Evolutionary conservation across 2,113 vertebrate genomes (phyloP).

Genomic region (Neopipo cinnamomea): DNA sequence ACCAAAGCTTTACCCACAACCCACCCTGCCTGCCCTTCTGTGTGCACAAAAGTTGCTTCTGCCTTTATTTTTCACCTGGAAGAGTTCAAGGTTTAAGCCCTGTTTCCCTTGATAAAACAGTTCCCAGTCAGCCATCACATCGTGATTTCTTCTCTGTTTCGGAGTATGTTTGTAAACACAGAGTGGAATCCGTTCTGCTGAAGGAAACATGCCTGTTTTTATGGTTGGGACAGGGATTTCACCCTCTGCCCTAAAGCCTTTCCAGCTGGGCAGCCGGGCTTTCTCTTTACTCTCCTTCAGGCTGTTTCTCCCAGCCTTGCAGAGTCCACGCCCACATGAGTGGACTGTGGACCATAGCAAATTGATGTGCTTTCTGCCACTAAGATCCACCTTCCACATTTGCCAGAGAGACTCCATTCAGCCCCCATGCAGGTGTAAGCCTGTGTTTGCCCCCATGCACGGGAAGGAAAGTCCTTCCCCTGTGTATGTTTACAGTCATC

Average conservation of each 20-base stretch:
- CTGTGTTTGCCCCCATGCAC: not conserved
- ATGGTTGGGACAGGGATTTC: not conserved
- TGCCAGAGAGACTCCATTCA: not conserved
- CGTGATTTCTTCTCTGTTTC: not conserved
- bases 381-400: not conserved
- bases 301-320: not conserved
- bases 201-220: not conserved
- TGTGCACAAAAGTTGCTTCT: not conserved
- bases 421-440: not conserved
- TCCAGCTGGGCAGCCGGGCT: not conserved
- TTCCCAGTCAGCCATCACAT: not conserved
- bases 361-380: not conserved
- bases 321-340: rapidly evolving
- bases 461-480: not conserved
- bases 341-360: not conserved
- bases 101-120: not conserved
- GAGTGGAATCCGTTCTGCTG: not conserved
- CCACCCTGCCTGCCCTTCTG: rapidly evolving
- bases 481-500: not conserved
- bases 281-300: not conserved
- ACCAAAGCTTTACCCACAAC: not conserved
- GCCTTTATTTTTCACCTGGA: not conserved
- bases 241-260: not conserved
- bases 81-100: not conserved
- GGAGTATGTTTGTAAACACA: rapidly evolving